Evolutionary conservation across 2,888 invertebrate species (phyloP).

Genomic region (Pardosa pseudoannulata): DNA sequence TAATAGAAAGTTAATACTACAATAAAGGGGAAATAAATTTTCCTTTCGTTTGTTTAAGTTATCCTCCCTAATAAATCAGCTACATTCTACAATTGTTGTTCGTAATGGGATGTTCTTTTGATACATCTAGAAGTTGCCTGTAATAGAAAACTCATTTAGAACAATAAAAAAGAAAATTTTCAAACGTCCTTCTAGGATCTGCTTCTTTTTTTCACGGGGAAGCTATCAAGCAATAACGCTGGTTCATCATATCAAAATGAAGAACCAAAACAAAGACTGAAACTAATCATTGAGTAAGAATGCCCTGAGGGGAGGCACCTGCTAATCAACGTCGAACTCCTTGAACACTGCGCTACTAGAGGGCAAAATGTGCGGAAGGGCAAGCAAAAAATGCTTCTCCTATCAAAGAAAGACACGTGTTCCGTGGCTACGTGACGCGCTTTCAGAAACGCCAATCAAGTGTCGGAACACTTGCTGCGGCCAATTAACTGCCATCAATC

Average conservation of each 20-base stretch:
- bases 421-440: constrained; percentile 50
- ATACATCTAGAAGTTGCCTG: no score
- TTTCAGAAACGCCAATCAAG: constrained; percentile 59
- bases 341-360: constrained; percentile 31
- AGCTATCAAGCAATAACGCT: background rate
- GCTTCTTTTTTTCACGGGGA: background rate
- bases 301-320: constrained; percentile 32
- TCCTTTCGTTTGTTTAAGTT: no score
- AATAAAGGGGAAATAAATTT: no score
- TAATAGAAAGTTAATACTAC: no score
- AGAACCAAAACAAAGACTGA: constrained; percentile 6
- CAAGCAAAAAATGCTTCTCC: constrained; percentile 1
- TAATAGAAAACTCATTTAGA: no score
- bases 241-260: background rate
- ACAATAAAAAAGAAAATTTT: no score
- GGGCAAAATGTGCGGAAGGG: background rate
- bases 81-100: no score
- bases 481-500: constrained; percentile 68
- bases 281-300: constrained; percentile 36
- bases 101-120: no score
- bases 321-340: constrained; percentile 59
- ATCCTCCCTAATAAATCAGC: no score
- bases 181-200: no score
- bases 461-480: constrained; percentile 60
- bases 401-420: constrained; percentile 49